Percentiles rank a stretch among this genome's conserved stretches.
Evolutionary conservation across 1,140 invertebrate genomes (phyloP).

Genomic region (Drosophila mayri): DNA sequence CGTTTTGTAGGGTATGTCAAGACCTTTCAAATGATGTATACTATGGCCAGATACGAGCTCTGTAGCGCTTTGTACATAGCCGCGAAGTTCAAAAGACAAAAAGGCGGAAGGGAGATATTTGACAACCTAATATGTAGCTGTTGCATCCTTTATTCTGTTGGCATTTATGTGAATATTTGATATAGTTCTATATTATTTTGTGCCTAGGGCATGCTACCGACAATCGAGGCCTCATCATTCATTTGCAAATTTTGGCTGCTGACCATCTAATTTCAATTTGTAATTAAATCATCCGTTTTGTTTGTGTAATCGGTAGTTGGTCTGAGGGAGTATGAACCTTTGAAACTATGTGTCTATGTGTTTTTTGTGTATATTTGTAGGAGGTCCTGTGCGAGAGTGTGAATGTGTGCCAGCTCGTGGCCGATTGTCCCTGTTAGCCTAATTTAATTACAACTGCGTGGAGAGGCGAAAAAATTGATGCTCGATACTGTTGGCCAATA

Average conservation of each 20-base stretch:
- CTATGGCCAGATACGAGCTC: too few relatives aligned
- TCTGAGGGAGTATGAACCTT: not conserved
- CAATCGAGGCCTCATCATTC: not conserved
- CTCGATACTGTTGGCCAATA: slow-evolving; percentile 74
- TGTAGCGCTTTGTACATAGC: too few relatives aligned
- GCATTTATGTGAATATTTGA: not conserved
- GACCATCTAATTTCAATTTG: slow-evolving; percentile 59
- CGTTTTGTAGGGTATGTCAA: too few relatives aligned
- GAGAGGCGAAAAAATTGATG: slow-evolving; percentile 26
- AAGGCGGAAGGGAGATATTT: too few relatives aligned
- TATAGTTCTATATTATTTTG: not conserved
- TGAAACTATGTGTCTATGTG: not conserved
- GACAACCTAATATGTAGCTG: not conserved
- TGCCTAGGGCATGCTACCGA: not conserved
- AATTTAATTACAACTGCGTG: slow-evolving; percentile 71
- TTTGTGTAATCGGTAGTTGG: slow-evolving; percentile 29
- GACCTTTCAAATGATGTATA: too few relatives aligned
- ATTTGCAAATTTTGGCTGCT: slow-evolving; percentile 23
- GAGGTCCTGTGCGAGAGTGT: slow-evolving; percentile 4
- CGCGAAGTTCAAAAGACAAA: too few relatives aligned
- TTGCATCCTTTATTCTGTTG: not conserved
- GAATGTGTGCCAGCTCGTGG: slow-evolving; percentile 12
- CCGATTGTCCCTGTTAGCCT: slow-evolving; percentile 56
- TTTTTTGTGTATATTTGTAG: not conserved
- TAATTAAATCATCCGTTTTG: slow-evolving; percentile 67